A percentile compares a stretch with the other conserved stretches of the same genome.
phyloP scores from a whole-genome alignment of 2,113 vertebrate genomes.

The Morone saxatilis region DNA sequence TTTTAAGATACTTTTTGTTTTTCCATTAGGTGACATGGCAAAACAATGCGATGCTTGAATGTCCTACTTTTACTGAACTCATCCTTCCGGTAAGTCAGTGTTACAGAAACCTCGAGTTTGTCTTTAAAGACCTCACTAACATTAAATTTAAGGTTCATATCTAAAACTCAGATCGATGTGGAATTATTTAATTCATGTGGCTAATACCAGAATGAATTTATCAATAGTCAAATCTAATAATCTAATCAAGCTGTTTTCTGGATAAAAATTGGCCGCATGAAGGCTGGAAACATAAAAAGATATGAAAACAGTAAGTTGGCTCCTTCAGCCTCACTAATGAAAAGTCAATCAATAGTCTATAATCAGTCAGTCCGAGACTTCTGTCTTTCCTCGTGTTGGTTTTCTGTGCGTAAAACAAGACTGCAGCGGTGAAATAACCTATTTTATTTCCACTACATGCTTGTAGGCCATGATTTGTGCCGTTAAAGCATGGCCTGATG shows the following conservation, averaged over 20 bases:
- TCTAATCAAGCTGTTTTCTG: neutral
- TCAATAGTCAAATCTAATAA: neutral
- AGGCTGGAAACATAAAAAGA: neutral
- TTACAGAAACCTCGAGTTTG: neutral
- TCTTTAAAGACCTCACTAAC: neutral
- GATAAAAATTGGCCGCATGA: neutral
- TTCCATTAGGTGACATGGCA: neutral
- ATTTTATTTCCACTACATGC: neutral
- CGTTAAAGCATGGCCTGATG: slow-evolving; percentile 50
- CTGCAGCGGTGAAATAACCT: neutral
- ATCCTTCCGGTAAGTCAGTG: neutral
- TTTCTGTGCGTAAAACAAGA: neutral
- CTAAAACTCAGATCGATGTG: neutral
- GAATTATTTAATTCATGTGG: neutral
- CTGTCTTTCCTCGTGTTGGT: neutral
- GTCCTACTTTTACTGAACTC: neutral
- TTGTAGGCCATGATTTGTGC: slow-evolving; percentile 33
- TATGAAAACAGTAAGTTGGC: neutral
- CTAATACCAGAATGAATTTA: neutral
- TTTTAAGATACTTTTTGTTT: neutral
- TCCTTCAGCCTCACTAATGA: neutral
- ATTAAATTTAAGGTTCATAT: neutral
- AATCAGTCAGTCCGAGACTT: neutral
- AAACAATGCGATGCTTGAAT: neutral
- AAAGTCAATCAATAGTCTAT: neutral